Evolutionary conservation across 2,797 vertebrate genomes (phyloP).

Genomic region (Protonibea diacanthus): DNA sequence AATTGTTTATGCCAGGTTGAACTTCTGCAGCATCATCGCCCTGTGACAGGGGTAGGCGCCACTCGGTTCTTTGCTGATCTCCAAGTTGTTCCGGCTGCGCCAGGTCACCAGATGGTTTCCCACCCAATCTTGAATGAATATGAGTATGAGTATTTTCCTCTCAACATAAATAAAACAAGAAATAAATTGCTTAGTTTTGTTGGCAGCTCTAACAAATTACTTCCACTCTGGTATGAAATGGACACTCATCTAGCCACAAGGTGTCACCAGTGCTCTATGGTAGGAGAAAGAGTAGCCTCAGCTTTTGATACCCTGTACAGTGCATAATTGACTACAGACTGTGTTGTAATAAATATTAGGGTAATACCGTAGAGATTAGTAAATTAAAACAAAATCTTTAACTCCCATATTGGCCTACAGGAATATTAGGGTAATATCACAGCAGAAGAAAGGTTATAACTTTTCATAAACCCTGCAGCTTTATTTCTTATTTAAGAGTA

Average conservation of each 20-base stretch:
- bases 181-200: neutral
- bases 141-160: too few species aligned
- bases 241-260: constrained; percentile 35
- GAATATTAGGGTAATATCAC: neutral
- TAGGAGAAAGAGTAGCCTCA: neutral
- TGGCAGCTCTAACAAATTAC: neutral
- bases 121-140: too few species aligned
- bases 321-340: too few species aligned
- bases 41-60: too few species aligned
- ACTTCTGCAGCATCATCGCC: too few species aligned
- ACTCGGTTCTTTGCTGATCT: too few species aligned
- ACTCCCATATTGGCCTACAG: neutral
- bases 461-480: neutral
- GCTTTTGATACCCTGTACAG: neutral
- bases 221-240: neutral
- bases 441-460: neutral
- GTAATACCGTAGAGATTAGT: neutral
- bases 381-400: too few species aligned
- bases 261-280: constrained; percentile 44
- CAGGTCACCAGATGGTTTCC: too few species aligned
- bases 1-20: too few species aligned
- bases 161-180: neutral
- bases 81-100: too few species aligned
- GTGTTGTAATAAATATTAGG: neutral
- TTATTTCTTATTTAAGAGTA: neutral